Percentiles rank a stretch among this genome's conserved stretches.
Conservation (phyloP, 2,113 vertebrate genomes). For the human (Homo sapiens) region DNA sequence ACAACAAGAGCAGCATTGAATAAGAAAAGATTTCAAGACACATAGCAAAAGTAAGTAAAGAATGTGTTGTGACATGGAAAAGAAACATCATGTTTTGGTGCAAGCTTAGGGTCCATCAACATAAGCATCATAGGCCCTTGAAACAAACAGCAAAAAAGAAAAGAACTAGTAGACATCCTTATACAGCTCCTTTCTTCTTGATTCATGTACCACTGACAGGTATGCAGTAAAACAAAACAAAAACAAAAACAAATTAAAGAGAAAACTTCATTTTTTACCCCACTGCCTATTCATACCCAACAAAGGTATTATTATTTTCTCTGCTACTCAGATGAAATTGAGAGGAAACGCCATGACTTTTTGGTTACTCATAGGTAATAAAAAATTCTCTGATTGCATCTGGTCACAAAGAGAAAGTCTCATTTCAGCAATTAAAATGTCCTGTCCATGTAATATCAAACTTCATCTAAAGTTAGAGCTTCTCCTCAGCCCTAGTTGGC, state of each 20-base stretch:
- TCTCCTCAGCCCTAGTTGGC: not conserved
- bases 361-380: not conserved
- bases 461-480: not conserved
- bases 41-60: not conserved
- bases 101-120: not conserved
- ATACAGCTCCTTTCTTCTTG: not conserved
- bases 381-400: not conserved
- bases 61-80: not conserved
- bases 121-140: not conserved
- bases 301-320: not conserved
- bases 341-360: not conserved
- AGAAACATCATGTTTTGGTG: not conserved
- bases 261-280: not conserved
- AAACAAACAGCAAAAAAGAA: not conserved
- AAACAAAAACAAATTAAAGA: not conserved
- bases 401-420: not conserved
- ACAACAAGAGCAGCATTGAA: not conserved
- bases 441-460: not conserved
- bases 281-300: not conserved
- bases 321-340: not conserved
- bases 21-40: not conserved
- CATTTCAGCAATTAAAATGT: constrained; percentile 26
- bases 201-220: not conserved
- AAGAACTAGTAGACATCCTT: not conserved
- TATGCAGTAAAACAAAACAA: not conserved